Conservation (phyloP, 2,888 invertebrate species). For the Phengaris arion region DNA sequence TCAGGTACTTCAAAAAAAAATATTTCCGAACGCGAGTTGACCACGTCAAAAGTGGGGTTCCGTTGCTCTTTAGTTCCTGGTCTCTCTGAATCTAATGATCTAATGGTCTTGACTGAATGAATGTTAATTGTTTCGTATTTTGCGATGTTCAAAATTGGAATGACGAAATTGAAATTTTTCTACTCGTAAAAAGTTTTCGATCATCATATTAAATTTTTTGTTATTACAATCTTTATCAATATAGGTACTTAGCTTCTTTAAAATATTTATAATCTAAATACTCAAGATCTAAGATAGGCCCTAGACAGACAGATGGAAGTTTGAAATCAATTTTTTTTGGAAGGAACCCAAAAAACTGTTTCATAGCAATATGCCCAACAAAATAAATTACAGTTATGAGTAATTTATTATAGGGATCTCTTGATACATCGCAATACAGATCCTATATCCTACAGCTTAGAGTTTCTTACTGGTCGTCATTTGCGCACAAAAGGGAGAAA, state of each 20-base stretch:
- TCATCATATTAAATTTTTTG: too few species aligned
- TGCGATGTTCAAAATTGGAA: too few species aligned
- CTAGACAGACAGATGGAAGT: too few species aligned
- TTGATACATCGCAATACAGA: conserved; percentile 6
- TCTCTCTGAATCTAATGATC: neutral
- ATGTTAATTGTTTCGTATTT: too few species aligned
- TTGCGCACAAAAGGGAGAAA: neutral
- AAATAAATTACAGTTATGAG: conserved; percentile 23
- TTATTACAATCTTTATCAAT: too few species aligned
- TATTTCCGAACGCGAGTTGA: neutral
- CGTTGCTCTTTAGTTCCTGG: neutral
- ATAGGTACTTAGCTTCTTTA: too few species aligned
- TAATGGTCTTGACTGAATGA: neutral
- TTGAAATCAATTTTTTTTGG: too few species aligned
- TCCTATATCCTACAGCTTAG: neutral
- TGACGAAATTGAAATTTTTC: too few species aligned
- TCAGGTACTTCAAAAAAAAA: conserved; percentile 19
- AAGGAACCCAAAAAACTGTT: conserved; percentile 6
- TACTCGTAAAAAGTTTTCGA: too few species aligned
- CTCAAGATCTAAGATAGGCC: too few species aligned
- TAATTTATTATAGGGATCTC: conserved; percentile 14
- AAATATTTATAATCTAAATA: too few species aligned
- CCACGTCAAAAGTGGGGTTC: neutral
- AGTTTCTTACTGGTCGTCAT: neutral
- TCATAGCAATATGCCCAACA: conserved; percentile 10